Base-by-base conservation (phyloP, 2,113 vertebrate genomes). In the Dipodomys merriami region DNA sequence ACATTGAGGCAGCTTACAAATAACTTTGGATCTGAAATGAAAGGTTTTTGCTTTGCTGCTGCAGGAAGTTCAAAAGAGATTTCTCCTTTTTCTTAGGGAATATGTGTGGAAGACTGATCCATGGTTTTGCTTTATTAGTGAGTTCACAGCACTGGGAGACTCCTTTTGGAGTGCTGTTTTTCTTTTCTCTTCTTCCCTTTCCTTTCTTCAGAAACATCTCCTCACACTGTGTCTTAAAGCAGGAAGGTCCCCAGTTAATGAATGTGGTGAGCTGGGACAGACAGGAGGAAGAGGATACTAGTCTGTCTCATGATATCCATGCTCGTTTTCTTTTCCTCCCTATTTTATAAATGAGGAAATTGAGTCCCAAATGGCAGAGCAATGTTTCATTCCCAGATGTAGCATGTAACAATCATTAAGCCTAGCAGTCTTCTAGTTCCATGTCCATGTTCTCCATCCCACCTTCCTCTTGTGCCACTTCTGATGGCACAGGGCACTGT, bases 21-120 rank as follows among this genome's bases (percentile, higher is more conserved):
- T 91, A 91, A 74, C 67, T 71, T 91, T 87, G 57, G 84, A 93
- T 95, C 79, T 10, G 39, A 93, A 94, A 79, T 82, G 46, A 92
- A 93, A 96, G 78, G 44, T 25, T 57, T 87, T 95, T 80, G 15
- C 71, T 94, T 73, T 60, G 78, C 69, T 65, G 60, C 60, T 16
- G 22, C 72, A 94, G 79, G 53, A 96, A 94, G 67, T 93, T 30
- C 92, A 78, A 67, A 71, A 49, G 74, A 76, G 25, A 79, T 72
- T 62, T 49, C 33, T 86, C 83, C 35, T 81, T 82, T 82, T 83
- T 73, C 77, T 49, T 83, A 5, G 67, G 78, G 6, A 73, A 4
- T 64, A 22, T 30, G 35, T 33, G 7, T 65, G 19, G 7, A 35
- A 84, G 64, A 46, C 53, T 35, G 73, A 74, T 57, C 93, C 46